Base-by-base conservation (phyloP, 1,140 invertebrate genomes). In the Penaeus japonicus region DNA sequence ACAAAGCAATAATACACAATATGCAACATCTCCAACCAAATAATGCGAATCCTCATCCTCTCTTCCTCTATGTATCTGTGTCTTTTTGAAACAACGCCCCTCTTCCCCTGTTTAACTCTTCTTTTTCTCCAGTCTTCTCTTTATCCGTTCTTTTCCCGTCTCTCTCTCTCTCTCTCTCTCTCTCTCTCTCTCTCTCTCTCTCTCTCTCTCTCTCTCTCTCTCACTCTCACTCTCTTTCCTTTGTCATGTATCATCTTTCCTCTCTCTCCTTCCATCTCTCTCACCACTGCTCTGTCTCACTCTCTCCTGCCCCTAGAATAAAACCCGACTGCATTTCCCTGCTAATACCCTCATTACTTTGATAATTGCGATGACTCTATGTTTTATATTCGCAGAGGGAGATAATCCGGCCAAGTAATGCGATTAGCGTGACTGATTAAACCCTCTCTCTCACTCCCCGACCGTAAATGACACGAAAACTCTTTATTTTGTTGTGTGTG, bases 351-450 rank as follows among this genome's bases (percentile, higher is more conserved):
- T 88, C 86, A 88, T 88, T 88, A 88, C 86, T 88, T 83, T 62
- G 62, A 83, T 88, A 88, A 88, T 88, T 83, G 86, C 86, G 86
- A 88, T 88, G 86, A 88, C 86, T 88, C 85, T 82, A 65, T 88
- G 86, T 88, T 88, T 88, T 88, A 88, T 88, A 88, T 88, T 82
- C 86, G 86, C 86, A 88, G 80, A 83, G 86, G 86, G 86, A 88
- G 70, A 88, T 88, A 88, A 88, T 88, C 86, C 59, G 79, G 39
- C 62, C 86, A 84, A 88, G 80, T 88, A 88, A 88, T 88, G 86
- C 86, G 86, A 88, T 88, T 88, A 88, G 54, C 80, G 79, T 65
- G 86, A 24, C 79, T 88, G 86, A 88, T 88, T 88, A 88, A 88
- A 83, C 80, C 80, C 86, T 59, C 79, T 70, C 85, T 85, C 84